Evolutionary conservation across 1,140 invertebrate species (phyloP).

Genomic region (Drosophila erecta): DNA sequence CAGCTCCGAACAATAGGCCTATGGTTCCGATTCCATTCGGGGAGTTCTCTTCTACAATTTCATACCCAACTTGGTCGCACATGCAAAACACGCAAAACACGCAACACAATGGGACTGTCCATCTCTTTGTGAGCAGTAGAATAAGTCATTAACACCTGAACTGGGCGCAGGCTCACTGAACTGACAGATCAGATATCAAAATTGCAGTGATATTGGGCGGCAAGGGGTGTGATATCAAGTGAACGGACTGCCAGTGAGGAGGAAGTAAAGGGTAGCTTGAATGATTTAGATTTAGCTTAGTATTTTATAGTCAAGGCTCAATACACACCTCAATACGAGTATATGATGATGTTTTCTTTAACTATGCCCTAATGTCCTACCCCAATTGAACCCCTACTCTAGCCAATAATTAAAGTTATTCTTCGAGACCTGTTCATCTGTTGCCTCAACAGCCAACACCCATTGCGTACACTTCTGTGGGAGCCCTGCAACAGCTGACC

Average conservation of each 20-base stretch:
- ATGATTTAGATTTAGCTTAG: not conserved
- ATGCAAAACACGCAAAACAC: constrained; percentile 55
- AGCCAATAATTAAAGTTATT: constrained; percentile 14
- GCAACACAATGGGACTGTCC: constrained; percentile 25
- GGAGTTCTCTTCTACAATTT: constrained; percentile 50
- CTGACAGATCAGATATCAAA: constrained; percentile 67
- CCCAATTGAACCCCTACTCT: not conserved
- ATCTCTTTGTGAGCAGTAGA: constrained; percentile 30
- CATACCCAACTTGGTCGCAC: constrained; percentile 51
- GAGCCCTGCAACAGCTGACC: constrained; percentile 35
- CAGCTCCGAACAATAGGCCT: constrained; percentile 58
- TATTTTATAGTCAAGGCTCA: too few species aligned
- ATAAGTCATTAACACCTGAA: constrained; percentile 79
- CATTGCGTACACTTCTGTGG: not conserved
- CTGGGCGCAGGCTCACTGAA: constrained; percentile 62
- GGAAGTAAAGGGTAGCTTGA: not conserved
- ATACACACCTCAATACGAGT: not conserved
- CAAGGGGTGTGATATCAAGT: not conserved
- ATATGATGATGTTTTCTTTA: not conserved
- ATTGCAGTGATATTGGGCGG: not conserved
- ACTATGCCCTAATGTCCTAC: not conserved
- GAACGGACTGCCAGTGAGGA: not conserved
- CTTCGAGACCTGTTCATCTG: constrained; percentile 35
- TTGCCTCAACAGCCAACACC: constrained; percentile 43
- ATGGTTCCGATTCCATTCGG: constrained; percentile 14